phyloP scores from a whole-genome alignment of 2,888 invertebrate species.

The Polymixis lichenea region DNA sequence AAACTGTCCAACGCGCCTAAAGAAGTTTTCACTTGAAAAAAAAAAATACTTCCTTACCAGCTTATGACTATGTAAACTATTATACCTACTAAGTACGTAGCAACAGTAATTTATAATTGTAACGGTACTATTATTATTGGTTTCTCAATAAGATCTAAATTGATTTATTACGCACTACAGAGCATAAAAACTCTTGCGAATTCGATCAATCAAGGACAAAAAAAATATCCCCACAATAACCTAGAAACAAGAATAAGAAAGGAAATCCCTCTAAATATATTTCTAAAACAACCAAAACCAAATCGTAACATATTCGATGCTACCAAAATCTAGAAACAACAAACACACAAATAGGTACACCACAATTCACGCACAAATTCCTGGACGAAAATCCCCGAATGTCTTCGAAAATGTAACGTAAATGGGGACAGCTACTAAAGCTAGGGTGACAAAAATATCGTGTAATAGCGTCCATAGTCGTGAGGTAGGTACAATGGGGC shows the following conservation, averaged over 20 bases:
- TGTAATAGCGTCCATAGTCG: conserved; percentile 57
- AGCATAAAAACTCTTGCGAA: conserved; percentile 1
- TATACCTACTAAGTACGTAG: no score
- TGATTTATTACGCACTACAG: neutral
- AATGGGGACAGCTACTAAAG: conserved; percentile 60
- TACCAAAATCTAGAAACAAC: conserved; percentile 1
- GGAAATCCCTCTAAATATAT: neutral
- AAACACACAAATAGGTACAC: conserved; percentile 35
- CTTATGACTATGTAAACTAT: neutral
- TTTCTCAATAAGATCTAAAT: neutral
- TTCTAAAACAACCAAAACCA: neutral
- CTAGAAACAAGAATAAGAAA: neutral
- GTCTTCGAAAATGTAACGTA: conserved; percentile 57
- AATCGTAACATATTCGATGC: neutral
- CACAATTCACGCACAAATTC: conserved; percentile 51
- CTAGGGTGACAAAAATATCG: conserved; percentile 66
- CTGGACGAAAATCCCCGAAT: conserved; percentile 46
- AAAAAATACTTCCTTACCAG: neutral
- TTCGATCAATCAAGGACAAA: neutral
- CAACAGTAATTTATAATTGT: neutral
- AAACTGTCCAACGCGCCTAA: no score
- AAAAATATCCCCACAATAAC: neutral
- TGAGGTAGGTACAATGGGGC: conserved; percentile 57
- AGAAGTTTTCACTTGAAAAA: no score
- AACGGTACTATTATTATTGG: neutral